These are phyloP conservation scores for Drosophila ohnishii DNA, from an alignment of 1,140 invertebrate genomes.

Conservation along the genomic window DNA sequence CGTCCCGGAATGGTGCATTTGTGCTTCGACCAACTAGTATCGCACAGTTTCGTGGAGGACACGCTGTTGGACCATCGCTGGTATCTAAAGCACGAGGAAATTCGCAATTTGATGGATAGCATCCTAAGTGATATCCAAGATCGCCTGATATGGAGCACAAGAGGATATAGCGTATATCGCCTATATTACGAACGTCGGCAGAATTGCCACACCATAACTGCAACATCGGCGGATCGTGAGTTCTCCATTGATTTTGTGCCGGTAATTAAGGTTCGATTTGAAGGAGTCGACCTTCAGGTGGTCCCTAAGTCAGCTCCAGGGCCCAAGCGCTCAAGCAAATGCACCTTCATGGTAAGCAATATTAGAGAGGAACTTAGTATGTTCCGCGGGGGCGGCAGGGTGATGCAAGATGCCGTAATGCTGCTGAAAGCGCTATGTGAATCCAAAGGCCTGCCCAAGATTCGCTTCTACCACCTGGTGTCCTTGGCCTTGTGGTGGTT, in stretches of 20 bases:
- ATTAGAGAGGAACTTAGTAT: constrained; percentile 4
- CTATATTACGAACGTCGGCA: constrained; percentile 26
- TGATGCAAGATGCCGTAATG: constrained; percentile 31
- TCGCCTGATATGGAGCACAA: neutral
- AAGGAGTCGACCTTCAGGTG: constrained; percentile 15
- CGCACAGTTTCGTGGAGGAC: neutral
- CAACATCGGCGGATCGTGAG: neutral
- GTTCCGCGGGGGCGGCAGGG: constrained; percentile 9
- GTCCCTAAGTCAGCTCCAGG: constrained; percentile 34
- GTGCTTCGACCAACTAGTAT: constrained; percentile 34
- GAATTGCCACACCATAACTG: constrained; percentile 44
- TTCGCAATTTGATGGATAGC: constrained; percentile 44
- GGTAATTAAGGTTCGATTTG: constrained; percentile 36
- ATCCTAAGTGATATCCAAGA: constrained; percentile 23
- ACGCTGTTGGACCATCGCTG: constrained; percentile 12
- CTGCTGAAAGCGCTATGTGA: constrained; percentile 52
- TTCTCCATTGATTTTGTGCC: constrained; percentile 65
- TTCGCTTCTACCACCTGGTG: constrained; percentile 51
- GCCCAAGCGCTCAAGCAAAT: constrained; percentile 7
- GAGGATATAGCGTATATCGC: neutral
- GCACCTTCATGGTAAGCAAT: constrained; percentile 45
- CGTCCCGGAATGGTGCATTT: constrained; percentile 50
- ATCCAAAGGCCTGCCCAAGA: constrained; percentile 27
- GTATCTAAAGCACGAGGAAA: constrained; percentile 17
- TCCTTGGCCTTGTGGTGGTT: constrained; percentile 28